These are phyloP conservation scores for Nymphalis io DNA, from an alignment of 1,140 invertebrate genomes.

Conservation along the genomic window DNA sequence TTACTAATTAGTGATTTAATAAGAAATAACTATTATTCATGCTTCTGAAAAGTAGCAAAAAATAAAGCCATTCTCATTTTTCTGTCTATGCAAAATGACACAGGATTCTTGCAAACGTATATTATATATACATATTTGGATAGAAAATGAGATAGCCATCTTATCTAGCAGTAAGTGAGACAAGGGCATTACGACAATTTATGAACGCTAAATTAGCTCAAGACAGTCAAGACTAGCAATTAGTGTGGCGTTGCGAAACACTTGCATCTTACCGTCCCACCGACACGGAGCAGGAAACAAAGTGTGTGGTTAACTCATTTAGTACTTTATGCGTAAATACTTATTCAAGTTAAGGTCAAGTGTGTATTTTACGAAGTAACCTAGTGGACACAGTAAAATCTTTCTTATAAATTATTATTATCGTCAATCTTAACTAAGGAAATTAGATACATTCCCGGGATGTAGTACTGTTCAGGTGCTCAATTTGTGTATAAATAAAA, in stretches of 20 bases:
- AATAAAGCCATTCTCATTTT: too few species aligned
- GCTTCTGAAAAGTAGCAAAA: too few species aligned
- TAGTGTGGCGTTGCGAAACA: constrained; percentile 50
- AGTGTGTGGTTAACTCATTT: constrained; percentile 20
- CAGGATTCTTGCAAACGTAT: neutral
- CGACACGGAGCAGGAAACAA: constrained; percentile 47
- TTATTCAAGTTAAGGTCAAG: neutral
- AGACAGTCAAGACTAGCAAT: constrained; percentile 22
- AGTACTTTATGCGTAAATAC: neutral
- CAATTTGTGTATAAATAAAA: too few species aligned
- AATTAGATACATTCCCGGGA: too few species aligned
- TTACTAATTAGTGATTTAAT: too few species aligned
- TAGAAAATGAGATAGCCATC: neutral
- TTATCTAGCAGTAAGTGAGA: neutral
- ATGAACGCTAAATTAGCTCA: neutral
- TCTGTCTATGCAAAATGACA: neutral
- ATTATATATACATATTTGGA: neutral
- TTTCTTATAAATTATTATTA: too few species aligned
- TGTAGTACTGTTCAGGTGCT: too few species aligned
- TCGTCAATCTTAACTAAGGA: too few species aligned
- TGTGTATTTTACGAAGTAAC: neutral
- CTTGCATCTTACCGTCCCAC: constrained; percentile 59
- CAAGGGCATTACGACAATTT: constrained; percentile 23
- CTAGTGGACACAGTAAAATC: too few species aligned
- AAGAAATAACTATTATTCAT: too few species aligned